Conservation (phyloP, 2,113 vertebrate species). For the Cryptotis parvus region DNA sequence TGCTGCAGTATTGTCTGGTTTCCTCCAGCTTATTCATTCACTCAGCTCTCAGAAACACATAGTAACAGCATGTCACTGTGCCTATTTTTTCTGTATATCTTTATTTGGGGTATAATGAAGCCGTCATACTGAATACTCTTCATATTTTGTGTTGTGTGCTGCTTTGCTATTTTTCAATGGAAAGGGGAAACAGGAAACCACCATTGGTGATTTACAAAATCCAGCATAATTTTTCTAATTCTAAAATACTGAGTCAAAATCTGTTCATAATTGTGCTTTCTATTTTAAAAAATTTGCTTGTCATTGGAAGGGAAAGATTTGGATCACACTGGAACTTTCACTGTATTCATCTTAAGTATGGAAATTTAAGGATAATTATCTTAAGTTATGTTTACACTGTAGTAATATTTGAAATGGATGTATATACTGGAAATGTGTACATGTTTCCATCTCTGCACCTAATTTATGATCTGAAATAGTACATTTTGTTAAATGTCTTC, state of each 20-base stretch:
- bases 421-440: slow-evolving; percentile 78
- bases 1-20: not conserved
- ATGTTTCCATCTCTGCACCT: slow-evolving; percentile 64
- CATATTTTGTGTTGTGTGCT: slow-evolving; percentile 40
- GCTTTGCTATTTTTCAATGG: slow-evolving; percentile 58
- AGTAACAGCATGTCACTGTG: not conserved
- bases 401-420: slow-evolving; percentile 79
- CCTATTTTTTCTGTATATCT: not conserved
- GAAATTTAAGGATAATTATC: slow-evolving; percentile 61
- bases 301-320: slow-evolving; percentile 56
- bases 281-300: slow-evolving; percentile 54
- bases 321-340: slow-evolving; percentile 84
- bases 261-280: slow-evolving; percentile 40
- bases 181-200: slow-evolving; percentile 48
- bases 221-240: slow-evolving; percentile 37
- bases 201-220: slow-evolving; percentile 46
- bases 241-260: slow-evolving; percentile 55
- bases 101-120: not conserved
- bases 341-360: slow-evolving; percentile 70
- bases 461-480: slow-evolving; percentile 73
- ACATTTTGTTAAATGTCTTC: slow-evolving; percentile 78
- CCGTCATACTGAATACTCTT: slow-evolving; percentile 22
- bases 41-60: not conserved
- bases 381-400: slow-evolving; percentile 83
- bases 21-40: not conserved